Percentiles rank a stretch among this genome's conserved stretches.
These are phyloP conservation scores for Pherbina coryleti DNA, from an alignment of 2,888 invertebrate genomes.

Conservation along the genomic window DNA sequence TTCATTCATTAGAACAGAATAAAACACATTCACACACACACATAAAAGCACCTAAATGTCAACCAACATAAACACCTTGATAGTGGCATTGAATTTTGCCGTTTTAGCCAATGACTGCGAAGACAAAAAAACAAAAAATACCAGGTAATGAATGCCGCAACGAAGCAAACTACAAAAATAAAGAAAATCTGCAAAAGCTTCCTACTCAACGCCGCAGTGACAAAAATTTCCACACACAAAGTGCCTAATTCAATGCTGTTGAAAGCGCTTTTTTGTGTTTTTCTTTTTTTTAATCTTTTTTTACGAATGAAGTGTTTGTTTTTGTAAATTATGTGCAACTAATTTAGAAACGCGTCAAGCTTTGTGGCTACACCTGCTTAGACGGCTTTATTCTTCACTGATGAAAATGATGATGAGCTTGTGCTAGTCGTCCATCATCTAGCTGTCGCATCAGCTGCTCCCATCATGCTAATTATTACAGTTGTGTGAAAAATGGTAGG, in stretches of 20 bases:
- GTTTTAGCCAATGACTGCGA: not conserved
- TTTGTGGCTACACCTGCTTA: slow-evolving; percentile 4
- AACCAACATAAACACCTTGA: slow-evolving; percentile 22
- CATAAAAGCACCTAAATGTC: not conserved
- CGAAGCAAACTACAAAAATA: no score
- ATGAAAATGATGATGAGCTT: slow-evolving; percentile 1
- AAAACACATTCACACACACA: not conserved
- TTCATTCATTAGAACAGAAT: slow-evolving; percentile 11
- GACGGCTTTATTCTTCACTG: slow-evolving; percentile 1
- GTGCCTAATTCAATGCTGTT: no score
- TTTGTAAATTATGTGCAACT: not conserved
- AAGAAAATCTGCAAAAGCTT: no score
- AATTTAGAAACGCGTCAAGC: not conserved
- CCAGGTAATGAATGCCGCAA: no score
- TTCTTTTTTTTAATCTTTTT: slow-evolving; percentile 1
- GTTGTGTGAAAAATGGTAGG: no score
- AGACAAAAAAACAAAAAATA: no score
- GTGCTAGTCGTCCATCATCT: not conserved
- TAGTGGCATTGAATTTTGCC: slow-evolving; percentile 31
- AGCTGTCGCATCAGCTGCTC: not conserved
- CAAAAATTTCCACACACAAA: no score
- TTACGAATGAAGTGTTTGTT: not conserved
- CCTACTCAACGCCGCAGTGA: no score
- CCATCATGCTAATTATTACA: no score
- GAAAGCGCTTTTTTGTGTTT: not conserved